Conservation (phyloP, 2,797 vertebrate species). For the Epinephelus coioides region DNA sequence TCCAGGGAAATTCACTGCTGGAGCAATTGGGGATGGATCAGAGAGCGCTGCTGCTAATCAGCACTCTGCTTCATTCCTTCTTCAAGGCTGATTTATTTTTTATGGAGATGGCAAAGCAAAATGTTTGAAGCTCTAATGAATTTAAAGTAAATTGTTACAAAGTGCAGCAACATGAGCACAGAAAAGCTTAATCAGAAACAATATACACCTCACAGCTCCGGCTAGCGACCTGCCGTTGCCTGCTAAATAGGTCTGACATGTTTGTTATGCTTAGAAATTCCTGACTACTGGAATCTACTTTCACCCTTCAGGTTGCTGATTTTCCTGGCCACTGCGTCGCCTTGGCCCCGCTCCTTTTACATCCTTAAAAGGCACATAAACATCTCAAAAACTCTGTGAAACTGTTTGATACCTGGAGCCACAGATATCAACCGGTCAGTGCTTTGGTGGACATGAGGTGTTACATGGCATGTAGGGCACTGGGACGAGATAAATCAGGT, state of each 20-base stretch:
- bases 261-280: conserved; percentile 87
- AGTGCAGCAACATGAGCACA: conserved; percentile 67
- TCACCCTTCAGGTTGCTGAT: conserved; percentile 75
- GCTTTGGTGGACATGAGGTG: conserved; percentile 15
- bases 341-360: conserved; percentile 50
- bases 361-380: conserved; percentile 58
- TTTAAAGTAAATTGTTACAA: conserved; percentile 80
- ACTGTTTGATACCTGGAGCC: conserved; percentile 37
- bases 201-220: conserved; percentile 77
- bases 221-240: conserved; percentile 63
- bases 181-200: conserved; percentile 81
- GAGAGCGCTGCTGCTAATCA: conserved; percentile 41
- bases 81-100: conserved; percentile 74
- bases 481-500: conserved; percentile 66
- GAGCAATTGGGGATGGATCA: conserved; percentile 1
- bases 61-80: conserved; percentile 43
- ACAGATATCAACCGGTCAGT: not conserved
- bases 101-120: conserved; percentile 75
- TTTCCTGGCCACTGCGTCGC: conserved; percentile 64
- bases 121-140: conserved; percentile 82
- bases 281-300: conserved; percentile 86
- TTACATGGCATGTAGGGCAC: conserved; percentile 23
- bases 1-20: conserved; percentile 15
- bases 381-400: conserved; percentile 28
- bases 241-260: conserved; percentile 82